phyloP scores from a whole-genome alignment of 2,797 vertebrate species.

The Manis pentadactyla region DNA sequence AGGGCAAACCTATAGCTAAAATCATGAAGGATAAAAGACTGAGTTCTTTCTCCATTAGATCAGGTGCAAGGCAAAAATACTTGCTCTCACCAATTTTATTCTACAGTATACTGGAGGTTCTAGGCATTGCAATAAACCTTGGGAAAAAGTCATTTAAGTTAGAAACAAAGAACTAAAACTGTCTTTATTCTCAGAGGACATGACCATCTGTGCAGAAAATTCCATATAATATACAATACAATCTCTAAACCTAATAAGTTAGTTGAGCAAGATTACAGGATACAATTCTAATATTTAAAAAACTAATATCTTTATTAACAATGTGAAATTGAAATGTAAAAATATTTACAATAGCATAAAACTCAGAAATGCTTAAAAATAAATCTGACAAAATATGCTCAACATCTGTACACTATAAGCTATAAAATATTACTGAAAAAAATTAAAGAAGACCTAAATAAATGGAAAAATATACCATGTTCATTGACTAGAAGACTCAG shows the following conservation, averaged over 20 bases:
- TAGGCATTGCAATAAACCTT: not conserved
- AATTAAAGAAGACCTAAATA: not conserved
- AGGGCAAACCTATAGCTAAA: not conserved
- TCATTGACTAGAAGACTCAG: not conserved
- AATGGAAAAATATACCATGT: not conserved
- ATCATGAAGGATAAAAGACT: not conserved
- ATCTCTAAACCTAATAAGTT: not conserved
- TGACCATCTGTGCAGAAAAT: not conserved
- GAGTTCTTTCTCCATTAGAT: not conserved
- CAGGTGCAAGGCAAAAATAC: not conserved
- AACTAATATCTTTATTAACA: not conserved
- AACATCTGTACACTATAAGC: not conserved
- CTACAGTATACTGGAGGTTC: not conserved
- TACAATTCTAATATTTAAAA: not conserved
- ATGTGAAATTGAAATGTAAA: not conserved
- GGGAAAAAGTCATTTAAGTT: not conserved
- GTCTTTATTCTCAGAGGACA: not conserved
- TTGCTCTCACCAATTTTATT: not conserved
- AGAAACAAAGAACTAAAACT: not conserved
- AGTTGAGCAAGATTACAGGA: not conserved
- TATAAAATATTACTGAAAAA: not conserved
- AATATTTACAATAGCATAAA: not conserved
- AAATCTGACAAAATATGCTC: not conserved
- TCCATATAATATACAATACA: not conserved
- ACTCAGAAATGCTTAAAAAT: not conserved